A percentile compares a stretch with the other conserved stretches of the same genome.
Evolutionary conservation across 2,797 vertebrate genomes (phyloP).

Genomic region (Bufotes viridis): DNA sequence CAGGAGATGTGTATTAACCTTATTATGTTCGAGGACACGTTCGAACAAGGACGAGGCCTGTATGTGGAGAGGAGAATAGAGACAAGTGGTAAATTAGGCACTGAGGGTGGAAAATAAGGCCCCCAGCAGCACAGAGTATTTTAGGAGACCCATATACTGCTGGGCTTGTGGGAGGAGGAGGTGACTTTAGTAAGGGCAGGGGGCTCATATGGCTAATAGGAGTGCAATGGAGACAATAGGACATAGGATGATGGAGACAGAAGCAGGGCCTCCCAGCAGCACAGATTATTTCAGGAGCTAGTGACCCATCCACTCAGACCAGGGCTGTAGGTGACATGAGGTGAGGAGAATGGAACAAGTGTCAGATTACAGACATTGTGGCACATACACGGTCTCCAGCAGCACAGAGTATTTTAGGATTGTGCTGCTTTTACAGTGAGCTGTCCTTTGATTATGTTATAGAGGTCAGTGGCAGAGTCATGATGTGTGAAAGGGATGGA

Average conservation of each 20-base stretch:
- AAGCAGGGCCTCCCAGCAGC: too few species aligned
- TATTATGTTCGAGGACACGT: not conserved
- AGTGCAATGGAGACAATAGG: not conserved
- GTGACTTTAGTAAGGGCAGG: not conserved
- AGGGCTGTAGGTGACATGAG: not conserved
- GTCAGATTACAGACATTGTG: not conserved
- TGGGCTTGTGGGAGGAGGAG: too few species aligned
- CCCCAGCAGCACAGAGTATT: not conserved
- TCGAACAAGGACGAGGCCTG: not conserved
- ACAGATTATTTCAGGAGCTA: too few species aligned
- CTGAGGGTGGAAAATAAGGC: not conserved
- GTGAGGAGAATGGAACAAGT: not conserved
- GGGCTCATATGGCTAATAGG: not conserved
- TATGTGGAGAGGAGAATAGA: not conserved
- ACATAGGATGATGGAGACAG: not conserved
- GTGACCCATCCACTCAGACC: too few species aligned
- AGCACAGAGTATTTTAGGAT: too few species aligned
- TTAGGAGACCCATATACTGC: not conserved
- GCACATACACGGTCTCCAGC: too few species aligned
- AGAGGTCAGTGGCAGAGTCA: too few species aligned
- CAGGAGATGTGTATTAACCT: not conserved
- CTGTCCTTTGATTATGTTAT: too few species aligned
- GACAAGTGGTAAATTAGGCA: not conserved
- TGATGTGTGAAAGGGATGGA: too few species aligned
- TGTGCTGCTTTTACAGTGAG: too few species aligned